Evolutionary conservation across 1,140 invertebrate genomes (phyloP), one percentile per base, ranked within the genome.

Genomic region (Apis florea): DNA sequence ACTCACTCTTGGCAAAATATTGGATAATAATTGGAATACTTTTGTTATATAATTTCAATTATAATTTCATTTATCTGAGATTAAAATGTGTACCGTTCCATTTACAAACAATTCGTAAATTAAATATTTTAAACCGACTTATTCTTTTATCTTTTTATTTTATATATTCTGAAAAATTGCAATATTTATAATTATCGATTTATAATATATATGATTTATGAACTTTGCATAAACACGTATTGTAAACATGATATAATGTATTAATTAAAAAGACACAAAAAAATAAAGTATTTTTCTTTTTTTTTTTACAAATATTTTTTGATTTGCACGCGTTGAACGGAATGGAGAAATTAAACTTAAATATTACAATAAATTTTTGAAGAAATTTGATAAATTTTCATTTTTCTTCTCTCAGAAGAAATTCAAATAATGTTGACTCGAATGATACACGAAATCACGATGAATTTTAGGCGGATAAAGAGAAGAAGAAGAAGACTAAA

Each of bases 401-500:
- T 11, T 64, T 66, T 66, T 6, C 1, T 40, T 26, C 9, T 49
- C 21, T 1, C 6, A 11, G 31, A 3, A 6, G 5, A 40, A 40
- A 17, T 56, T 21, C 3, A 15, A 40, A 40, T 40, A 40, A 40
- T 21, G 58, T 31, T 26, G n/a, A 24, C 17, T 75, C 21, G 17
- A 19, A 47, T 61, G 9, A 26, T 31, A 31, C 2, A 40, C 31
- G 31, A 61, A 49, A 12, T n/a, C 3, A 24, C 40, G 15, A 26
- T 59, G 19, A 54, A 76, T 90, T 89, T 86, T 89, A 95, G 94
- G 95, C 95, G 89, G 95, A 96, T 90, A 95, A 95, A 87, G 95
- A 95, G 85, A 95, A 95, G 92, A 95, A 95, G 93, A 95, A 95
- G 92, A 95, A 95, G 93, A 91, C 89, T n/a, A 95, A 95, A 91